These are phyloP conservation scores for Pitangus sulphuratus DNA, from an alignment of 2,797 vertebrate genomes.

Conservation along the genomic window DNA sequence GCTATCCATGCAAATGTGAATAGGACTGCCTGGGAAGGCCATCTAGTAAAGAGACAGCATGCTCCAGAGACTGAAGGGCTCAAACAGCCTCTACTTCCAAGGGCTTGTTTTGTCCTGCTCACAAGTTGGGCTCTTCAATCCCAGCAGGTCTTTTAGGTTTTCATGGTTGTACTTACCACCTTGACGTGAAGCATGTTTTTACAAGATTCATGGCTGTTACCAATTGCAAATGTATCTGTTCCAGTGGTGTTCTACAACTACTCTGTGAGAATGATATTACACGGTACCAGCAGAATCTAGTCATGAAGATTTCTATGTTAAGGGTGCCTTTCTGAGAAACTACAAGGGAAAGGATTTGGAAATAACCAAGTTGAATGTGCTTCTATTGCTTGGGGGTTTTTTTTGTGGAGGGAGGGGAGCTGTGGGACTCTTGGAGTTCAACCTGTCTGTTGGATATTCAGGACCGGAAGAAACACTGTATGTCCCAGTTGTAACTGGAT, in stretches of 20 bases:
- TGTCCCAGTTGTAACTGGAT: background rate
- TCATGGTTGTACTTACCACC: background rate
- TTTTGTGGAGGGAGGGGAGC: background rate
- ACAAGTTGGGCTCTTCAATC: background rate
- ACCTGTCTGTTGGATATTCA: background rate
- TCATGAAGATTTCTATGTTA: background rate
- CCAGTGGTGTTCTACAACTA: background rate
- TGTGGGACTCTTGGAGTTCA: background rate
- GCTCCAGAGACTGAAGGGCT: background rate
- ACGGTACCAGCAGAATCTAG: background rate
- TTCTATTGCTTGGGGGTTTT: background rate
- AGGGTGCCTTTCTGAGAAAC: background rate
- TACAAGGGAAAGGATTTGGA: background rate
- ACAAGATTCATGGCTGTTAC: background rate
- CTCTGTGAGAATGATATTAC: background rate
- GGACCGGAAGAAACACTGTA: fast-evolving
- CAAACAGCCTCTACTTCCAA: background rate
- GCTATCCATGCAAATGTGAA: background rate
- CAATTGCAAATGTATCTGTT: background rate
- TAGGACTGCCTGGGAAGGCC: background rate
- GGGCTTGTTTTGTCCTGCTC: background rate
- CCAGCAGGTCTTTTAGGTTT: background rate
- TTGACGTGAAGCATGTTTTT: background rate
- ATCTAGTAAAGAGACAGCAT: background rate
- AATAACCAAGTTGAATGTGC: background rate